Base-by-base conservation (phyloP, 2,888 invertebrate genomes). In the Diaphora mendica region DNA sequence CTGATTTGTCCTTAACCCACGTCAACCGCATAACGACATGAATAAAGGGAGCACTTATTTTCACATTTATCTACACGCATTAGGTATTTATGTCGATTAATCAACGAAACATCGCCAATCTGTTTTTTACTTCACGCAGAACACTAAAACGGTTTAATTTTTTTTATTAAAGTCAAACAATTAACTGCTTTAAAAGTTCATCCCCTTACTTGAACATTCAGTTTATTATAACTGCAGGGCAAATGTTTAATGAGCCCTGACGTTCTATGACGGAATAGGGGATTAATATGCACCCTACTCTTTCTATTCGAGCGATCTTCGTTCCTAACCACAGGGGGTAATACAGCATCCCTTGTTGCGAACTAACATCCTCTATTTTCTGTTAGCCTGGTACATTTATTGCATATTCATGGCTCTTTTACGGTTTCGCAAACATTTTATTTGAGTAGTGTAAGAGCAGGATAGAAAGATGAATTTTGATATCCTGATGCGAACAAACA, bases 331-430 rank as follows among this genome's bases (percentile, higher is more conserved):
- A 82, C 92, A 90, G 90, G 92, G 91, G 91, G 89, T 82, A 80
- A 77, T 79, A 87, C 94, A 94, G 94, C 94, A 94, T 94, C 93
- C 93, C 92, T 86, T 88, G 81, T 92, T 92, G 94, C 94, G 85
- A 94, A 94, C 88, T 90, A 77, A 80, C 88, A 91, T 89, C 91
- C 86, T 87, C 86, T 88, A 67, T 78, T 75, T 77, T 87, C 91
- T 95, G 93, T 78, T 76, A 74, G 76, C 94, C 94, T 95, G 87
- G 95, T 95, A 93, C 89, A 89, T 95, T 94, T 95, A 95, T 95
- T 95, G 95, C 95, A 95, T 93, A 95, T 93, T 94, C 90, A 91
- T 93, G 88, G 88, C 82, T 75, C 85, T 88, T 89, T 89, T 87
- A 84, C 82, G 79, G 88, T 92, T 94, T 94, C 82, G 94, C 94